phyloP scores from a whole-genome alignment of 2,113 vertebrate genomes.

The Corythornis madagascariensis region DNA sequence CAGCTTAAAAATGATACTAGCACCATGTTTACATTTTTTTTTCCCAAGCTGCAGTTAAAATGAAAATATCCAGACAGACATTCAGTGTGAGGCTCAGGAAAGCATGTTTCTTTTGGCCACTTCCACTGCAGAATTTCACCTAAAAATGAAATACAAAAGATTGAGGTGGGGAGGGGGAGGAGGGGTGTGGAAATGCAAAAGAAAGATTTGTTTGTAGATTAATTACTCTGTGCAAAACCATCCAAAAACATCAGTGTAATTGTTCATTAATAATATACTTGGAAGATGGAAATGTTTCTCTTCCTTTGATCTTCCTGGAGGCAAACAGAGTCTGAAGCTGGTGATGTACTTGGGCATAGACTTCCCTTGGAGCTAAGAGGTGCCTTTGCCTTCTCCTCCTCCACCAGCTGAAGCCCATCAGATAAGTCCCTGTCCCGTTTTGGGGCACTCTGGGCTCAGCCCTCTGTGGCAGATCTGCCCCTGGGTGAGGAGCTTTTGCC shows the following conservation, averaged over 20 bases:
- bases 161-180: neutral
- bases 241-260: constrained; percentile 51
- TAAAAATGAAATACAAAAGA: constrained; percentile 65
- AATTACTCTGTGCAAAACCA: constrained; percentile 70
- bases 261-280: constrained; percentile 70
- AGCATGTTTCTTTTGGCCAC: constrained; percentile 76
- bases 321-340: constrained; percentile 37
- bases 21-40: constrained; percentile 50
- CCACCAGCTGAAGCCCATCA: neutral
- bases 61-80: constrained; percentile 69
- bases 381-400: neutral
- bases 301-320: constrained; percentile 69
- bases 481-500: neutral
- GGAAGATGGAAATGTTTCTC: constrained; percentile 63
- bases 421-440: neutral
- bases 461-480: rapidly evolving
- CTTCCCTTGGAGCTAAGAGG: neutral
- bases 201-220: constrained; percentile 72
- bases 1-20: constrained; percentile 54
- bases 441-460: neutral
- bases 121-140: constrained; percentile 58
- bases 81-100: constrained; percentile 54
- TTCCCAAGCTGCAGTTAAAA: constrained; percentile 63
- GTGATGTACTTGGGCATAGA: neutral
- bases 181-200: constrained; percentile 39